Conservation (phyloP, 2,113 vertebrate genomes). For the Ardeotis arabs region DNA sequence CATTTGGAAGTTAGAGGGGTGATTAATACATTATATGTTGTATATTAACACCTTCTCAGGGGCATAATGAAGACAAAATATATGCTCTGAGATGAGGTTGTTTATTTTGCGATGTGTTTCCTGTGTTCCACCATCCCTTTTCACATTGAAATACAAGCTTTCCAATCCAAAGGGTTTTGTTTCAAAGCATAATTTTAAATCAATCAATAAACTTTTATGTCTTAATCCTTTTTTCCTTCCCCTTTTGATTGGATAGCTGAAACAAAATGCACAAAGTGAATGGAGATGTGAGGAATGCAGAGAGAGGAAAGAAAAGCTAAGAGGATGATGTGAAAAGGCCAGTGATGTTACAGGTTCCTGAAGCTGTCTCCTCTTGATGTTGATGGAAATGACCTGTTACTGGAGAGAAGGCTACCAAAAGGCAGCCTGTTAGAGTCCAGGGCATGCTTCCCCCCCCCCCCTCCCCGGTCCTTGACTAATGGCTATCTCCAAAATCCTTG, state of each 20-base stretch:
- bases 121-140: neutral
- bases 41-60: slow-evolving; percentile 76
- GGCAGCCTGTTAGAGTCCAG: neutral
- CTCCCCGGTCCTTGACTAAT: neutral
- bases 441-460: neutral
- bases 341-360: neutral
- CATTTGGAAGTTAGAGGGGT: slow-evolving; percentile 77
- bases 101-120: slow-evolving; percentile 35
- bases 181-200: slow-evolving; percentile 48
- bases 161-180: slow-evolving; percentile 16
- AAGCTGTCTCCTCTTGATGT: neutral
- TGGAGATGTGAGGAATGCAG: neutral
- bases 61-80: slow-evolving; percentile 76
- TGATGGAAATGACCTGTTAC: neutral
- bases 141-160: neutral
- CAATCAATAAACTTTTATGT: slow-evolving; percentile 51
- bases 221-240: neutral
- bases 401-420: neutral
- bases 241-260: neutral
- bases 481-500: neutral
- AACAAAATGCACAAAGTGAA: neutral
- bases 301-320: neutral
- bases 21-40: slow-evolving; percentile 75
- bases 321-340: neutral
- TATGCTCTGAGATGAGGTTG: slow-evolving; percentile 29